A percentile compares a stretch with the other conserved stretches of the same genome.
These are phyloP conservation scores for Apotomis turbidana DNA, from an alignment of 2,888 invertebrate species.

Conservation along the genomic window DNA sequence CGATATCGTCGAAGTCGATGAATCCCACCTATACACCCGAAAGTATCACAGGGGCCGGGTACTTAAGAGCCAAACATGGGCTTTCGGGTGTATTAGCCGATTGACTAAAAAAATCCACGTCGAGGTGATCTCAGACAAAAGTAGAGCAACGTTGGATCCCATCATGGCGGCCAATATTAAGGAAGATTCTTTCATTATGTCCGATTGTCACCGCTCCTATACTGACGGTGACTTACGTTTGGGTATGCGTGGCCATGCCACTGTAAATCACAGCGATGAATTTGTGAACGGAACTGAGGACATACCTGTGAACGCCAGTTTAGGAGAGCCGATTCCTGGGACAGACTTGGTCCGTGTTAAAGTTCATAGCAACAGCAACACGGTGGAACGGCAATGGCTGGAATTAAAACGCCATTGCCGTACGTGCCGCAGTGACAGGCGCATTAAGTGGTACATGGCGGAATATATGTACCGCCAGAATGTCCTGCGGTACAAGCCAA, in stretches of 20 bases:
- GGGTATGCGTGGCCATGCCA: conserved; percentile 8
- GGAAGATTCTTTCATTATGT: background rate
- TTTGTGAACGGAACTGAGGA: background rate
- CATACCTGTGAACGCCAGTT: background rate
- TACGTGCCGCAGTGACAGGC: background rate
- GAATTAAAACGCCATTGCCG: conserved; percentile 13
- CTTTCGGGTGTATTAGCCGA: conserved; percentile 6
- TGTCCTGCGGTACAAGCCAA: background rate
- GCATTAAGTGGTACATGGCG: conserved; percentile 9
- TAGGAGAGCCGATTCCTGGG: conserved; percentile 1
- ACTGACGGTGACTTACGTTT: background rate
- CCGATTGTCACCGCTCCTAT: conserved; percentile 3
- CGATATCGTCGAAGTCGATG: conserved; percentile 15
- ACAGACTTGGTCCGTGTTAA: background rate
- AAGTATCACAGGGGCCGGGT: conserved; percentile 15
- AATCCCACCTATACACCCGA: conserved; percentile 8
- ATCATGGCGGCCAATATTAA: no score
- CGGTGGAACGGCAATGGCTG: background rate
- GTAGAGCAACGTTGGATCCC: background rate
- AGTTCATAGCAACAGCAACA: background rate
- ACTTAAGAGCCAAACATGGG: background rate
- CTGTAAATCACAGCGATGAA: conserved; percentile 11
- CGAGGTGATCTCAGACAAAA: background rate
- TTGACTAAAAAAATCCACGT: background rate
- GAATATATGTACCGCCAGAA: conserved; percentile 21